Percentiles rank a stretch among this genome's conserved stretches.
phyloP scores from a whole-genome alignment of 1,140 invertebrate genomes.

The Trichonephila clavipes region DNA sequence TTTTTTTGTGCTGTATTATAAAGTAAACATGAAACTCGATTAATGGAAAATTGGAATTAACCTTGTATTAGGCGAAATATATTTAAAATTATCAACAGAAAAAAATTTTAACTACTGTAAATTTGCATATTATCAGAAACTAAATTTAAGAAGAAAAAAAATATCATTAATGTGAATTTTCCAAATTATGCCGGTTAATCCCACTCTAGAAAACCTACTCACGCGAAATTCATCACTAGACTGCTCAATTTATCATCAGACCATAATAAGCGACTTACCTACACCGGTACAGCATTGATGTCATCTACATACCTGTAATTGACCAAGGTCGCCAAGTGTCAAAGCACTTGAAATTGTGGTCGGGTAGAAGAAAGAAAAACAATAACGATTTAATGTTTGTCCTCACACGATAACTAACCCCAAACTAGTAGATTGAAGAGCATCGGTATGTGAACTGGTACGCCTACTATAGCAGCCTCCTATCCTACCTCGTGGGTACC shows the following conservation, averaged over 20 bases:
- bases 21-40: too few relatives aligned
- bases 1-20: too few relatives aligned
- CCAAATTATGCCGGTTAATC: neutral
- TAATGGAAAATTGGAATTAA: too few relatives aligned
- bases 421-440: conserved; percentile 7
- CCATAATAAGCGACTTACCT: neutral
- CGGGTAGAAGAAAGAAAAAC: conserved; percentile 9
- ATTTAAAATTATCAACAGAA: too few relatives aligned
- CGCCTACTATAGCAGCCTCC: conserved; percentile 31
- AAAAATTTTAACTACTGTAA: too few relatives aligned
- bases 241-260: neutral
- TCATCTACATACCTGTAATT: conserved; percentile 60
- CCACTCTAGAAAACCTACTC: neutral
- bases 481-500: neutral
- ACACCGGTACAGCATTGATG: neutral
- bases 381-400: neutral
- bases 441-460: conserved; percentile 34
- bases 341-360: conserved; percentile 53
- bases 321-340: conserved; percentile 62
- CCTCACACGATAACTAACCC: neutral
- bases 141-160: neutral
- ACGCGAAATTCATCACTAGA: neutral
- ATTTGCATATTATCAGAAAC: too few relatives aligned
- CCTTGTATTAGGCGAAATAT: too few relatives aligned
- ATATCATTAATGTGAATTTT: neutral